phyloP scores from a whole-genome alignment of 2,888 invertebrate genomes.

The Heteromurus nitidus region DNA sequence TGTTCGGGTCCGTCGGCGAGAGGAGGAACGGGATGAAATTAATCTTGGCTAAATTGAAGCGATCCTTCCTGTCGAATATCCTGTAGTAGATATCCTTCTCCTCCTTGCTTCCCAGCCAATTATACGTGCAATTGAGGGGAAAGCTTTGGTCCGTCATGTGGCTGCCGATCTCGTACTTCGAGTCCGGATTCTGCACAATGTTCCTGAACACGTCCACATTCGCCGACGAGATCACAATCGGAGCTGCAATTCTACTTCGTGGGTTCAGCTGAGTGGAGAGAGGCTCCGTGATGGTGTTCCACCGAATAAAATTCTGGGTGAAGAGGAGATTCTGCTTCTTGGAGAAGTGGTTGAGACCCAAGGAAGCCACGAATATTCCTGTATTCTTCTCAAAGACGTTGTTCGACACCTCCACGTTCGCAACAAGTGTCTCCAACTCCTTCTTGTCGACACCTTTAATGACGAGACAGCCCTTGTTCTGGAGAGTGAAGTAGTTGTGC shows the following conservation, averaged over 20 bases:
- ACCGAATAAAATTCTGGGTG: conserved; percentile 89
- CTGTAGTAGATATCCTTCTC: conserved; percentile 79
- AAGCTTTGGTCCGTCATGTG: conserved; percentile 96
- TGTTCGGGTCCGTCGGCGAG: conserved; percentile 91
- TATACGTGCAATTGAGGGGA: conserved; percentile 93
- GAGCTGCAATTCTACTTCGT: conserved; percentile 93
- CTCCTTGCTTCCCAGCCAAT: conserved; percentile 91
- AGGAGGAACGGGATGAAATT: conserved; percentile 92
- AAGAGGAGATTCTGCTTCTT: conserved; percentile 88
- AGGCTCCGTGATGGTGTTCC: conserved; percentile 90
- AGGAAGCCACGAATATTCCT: conserved; percentile 90
- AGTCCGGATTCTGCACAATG: conserved; percentile 91
- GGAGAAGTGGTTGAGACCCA: conserved; percentile 92
- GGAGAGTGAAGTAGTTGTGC: conserved; percentile 91
- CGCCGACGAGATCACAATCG: conserved; percentile 89
- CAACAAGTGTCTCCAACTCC: conserved; percentile 86
- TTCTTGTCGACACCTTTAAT: conserved; percentile 88
- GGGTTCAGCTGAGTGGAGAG: conserved; percentile 88
- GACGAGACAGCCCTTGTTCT: conserved; percentile 87
- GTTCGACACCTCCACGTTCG: conserved; percentile 84
- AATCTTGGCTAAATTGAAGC: conserved; percentile 96
- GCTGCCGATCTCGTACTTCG: conserved; percentile 95
- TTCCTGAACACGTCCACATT: conserved; percentile 93
- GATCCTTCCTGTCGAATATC: conserved; percentile 83
- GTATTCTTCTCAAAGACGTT: conserved; percentile 93